Evolutionary conservation across 2,888 invertebrate genomes (phyloP), one percentile per base, ranked within the genome.

Genomic region (Catocala sponsa): DNA sequence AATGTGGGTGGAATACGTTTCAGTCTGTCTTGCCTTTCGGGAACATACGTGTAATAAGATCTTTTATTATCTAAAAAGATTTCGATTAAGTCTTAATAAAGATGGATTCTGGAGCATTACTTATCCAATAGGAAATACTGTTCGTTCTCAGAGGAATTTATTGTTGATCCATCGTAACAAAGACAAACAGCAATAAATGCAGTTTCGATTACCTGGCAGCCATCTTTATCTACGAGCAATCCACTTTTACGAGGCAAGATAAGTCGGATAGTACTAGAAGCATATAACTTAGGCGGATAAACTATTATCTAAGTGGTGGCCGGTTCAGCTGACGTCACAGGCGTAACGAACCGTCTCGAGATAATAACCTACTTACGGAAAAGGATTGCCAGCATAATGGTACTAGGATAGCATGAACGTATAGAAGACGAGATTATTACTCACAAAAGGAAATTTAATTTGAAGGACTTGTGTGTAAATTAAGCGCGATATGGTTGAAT

Each of bases 351-450:
- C 74, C 61, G 66, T 52, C 51, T 54, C 67, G 60, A 64, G 75
- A 68, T 74, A 74, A 74, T 77, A 76, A 74, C 72, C 75, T 76
- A 74, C 75, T 77, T 76, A 72, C 63, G 55, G 59, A 25, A 38
- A 38, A 38, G 64, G 63, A 62, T 65, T 68, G 61, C 59, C 59
- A 63, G 59, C 63, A 70, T 57, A 47, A 69, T 55, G 65, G 48
- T 62, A 62, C 65, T 7, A 9, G 58, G 59, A 13, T 33, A 11
- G 32, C 49, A 67, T 65, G 13, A 46, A 43, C n/a, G 15, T 52
- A 38, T 43, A 5, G 43, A 52, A 12, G 47, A 46, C 13, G 10
- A 12, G 49, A 60, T 66, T 69, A 57, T 48, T 61, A 12, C n/a
- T 35, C 33, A 51, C 33, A 46, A 13, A 43, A 44, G 51, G 42